phyloP scores from a whole-genome alignment of 2,888 invertebrate genomes.

The Lordiphosa fenestrarum region DNA sequence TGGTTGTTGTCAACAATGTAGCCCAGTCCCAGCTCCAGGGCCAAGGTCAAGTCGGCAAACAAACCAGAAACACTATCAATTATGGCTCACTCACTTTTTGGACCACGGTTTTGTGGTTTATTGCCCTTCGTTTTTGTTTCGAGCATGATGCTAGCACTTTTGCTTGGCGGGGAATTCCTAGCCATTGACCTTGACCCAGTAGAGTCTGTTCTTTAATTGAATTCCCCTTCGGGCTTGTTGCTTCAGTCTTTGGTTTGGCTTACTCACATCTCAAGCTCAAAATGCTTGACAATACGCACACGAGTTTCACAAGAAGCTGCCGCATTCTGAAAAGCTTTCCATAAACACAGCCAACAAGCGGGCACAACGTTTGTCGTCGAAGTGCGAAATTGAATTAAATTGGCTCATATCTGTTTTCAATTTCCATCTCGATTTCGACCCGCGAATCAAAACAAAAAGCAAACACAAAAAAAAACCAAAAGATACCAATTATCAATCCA shows the following conservation, averaged over 20 bases:
- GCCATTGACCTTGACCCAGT: conserved; percentile 63
- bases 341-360: conserved; percentile 15
- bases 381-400: conserved; percentile 72
- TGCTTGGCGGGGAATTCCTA: conserved; percentile 60
- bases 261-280: conserved; percentile 48
- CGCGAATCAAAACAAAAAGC: conserved; percentile 61
- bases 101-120: conserved; percentile 52
- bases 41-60: conserved; percentile 51
- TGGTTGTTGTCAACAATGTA: conserved; percentile 23
- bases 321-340: conserved; percentile 32
- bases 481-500: conserved; percentile 34
- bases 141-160: conserved; percentile 55
- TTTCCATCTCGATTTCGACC: conserved; percentile 56
- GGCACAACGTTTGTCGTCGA: conserved; percentile 55
- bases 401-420: conserved; percentile 66
- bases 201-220: conserved; percentile 43
- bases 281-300: conserved; percentile 17
- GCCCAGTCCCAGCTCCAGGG: conserved; percentile 9
- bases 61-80: conserved; percentile 46
- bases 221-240: conserved; percentile 38
- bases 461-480: conserved; percentile 33
- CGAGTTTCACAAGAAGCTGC: conserved; percentile 6
- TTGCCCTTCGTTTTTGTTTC: conserved; percentile 63
- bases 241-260: conserved; percentile 50
- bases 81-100: conserved; percentile 63